phyloP scores from a whole-genome alignment of 1,140 invertebrate species.

The Pseudoatta argentina region DNA sequence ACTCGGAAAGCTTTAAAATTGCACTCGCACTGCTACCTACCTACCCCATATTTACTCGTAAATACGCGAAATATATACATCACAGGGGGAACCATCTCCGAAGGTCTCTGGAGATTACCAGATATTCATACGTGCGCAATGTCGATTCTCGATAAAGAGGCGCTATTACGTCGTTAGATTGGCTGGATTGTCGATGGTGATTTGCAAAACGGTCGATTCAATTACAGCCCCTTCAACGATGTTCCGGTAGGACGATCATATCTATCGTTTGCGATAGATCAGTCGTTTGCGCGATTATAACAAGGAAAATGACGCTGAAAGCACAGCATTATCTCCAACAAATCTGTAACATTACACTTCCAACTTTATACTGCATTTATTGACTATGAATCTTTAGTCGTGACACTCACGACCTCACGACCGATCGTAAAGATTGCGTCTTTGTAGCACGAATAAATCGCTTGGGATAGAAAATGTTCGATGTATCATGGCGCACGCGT shows the following conservation, averaged over 20 bases:
- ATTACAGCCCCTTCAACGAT: conserved; percentile 27
- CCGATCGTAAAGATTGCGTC: conserved; percentile 54
- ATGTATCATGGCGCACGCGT: conserved; percentile 16
- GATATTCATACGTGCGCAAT: background rate
- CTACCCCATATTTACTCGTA: conserved; percentile 30
- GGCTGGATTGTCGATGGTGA: conserved; percentile 38
- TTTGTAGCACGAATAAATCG: conserved; percentile 24
- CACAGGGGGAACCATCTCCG: background rate
- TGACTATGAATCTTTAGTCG: conserved; percentile 53
- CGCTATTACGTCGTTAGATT: conserved; percentile 37
- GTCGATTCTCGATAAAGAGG: conserved; percentile 40
- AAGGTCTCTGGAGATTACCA: background rate
- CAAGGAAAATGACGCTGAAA: conserved; percentile 52
- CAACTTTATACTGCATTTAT: conserved; percentile 36
- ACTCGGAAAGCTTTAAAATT: conserved; percentile 22
- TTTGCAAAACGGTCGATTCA: conserved; percentile 62
- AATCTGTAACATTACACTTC: conserved; percentile 61
- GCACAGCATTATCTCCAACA: conserved; percentile 38
- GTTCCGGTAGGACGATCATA: conserved; percentile 34
- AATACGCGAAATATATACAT: conserved; percentile 64
- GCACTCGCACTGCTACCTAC: background rate
- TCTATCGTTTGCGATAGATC: conserved; percentile 28
- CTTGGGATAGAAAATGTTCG: conserved; percentile 20
- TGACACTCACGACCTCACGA: conserved; percentile 63
- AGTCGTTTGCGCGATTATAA: conserved; percentile 18